phyloP scores from a whole-genome alignment of 2,888 invertebrate genomes.

The Dicranocentrus wangi region DNA sequence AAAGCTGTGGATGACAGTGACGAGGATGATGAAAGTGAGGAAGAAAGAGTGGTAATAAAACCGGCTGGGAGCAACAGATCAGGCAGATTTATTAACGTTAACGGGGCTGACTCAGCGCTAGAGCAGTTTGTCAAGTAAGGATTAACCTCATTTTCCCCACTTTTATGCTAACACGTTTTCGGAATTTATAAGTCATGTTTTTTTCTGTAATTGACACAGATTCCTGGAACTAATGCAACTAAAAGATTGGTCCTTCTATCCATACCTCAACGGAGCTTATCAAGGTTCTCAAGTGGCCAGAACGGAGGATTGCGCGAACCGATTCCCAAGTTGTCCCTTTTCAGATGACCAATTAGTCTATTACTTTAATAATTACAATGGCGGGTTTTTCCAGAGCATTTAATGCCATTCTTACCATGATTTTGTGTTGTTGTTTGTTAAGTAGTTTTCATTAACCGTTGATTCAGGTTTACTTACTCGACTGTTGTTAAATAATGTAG shows the following conservation, averaged over 20 bases:
- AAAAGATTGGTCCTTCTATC: slow-evolving; percentile 71
- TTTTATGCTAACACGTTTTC: not conserved
- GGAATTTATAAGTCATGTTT: not conserved
- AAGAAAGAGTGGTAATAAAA: slow-evolving; percentile 18
- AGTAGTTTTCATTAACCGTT: not conserved
- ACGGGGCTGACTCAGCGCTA: slow-evolving; percentile 69
- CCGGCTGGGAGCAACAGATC: slow-evolving; percentile 6
- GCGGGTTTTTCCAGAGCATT: slow-evolving; percentile 70
- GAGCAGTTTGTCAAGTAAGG: slow-evolving; percentile 70
- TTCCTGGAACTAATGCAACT: slow-evolving; percentile 71
- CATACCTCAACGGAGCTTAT: slow-evolving; percentile 69
- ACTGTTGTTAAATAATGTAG: too few species aligned
- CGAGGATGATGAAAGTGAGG: slow-evolving; percentile 22
- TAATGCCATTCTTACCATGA: not conserved
- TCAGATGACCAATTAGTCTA: slow-evolving; percentile 69
- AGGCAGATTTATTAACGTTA: slow-evolving; percentile 65
- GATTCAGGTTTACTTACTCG: too few species aligned
- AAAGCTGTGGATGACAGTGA: not conserved
- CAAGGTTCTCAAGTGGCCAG: slow-evolving; percentile 67
- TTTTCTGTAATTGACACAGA: slow-evolving; percentile 39
- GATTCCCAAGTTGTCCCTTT: slow-evolving; percentile 57
- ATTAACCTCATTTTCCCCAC: not conserved
- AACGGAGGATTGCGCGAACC: slow-evolving; percentile 64
- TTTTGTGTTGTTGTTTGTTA: not conserved
- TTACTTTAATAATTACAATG: slow-evolving; percentile 72